Evolutionary conservation across 2,888 invertebrate species (phyloP).

Genomic region (Volucella zonaria): DNA sequence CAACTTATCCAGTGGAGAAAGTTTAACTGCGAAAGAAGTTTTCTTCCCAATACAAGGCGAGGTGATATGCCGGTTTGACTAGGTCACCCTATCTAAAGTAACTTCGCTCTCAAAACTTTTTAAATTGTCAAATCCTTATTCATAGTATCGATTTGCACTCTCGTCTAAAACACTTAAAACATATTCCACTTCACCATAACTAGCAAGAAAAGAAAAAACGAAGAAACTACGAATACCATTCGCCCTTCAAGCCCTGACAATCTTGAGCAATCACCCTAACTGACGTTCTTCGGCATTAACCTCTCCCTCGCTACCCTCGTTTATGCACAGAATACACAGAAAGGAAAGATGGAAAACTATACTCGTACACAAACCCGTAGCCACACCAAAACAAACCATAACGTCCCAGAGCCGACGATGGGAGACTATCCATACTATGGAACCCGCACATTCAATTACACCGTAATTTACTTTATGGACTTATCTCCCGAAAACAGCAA

Average conservation of each 20-base stretch:
- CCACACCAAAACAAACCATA: slow-evolving; percentile 71
- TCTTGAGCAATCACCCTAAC: slow-evolving; percentile 68
- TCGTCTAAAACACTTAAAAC: slow-evolving; percentile 30
- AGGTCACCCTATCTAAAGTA: too few relatives aligned
- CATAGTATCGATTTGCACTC: slow-evolving; percentile 27
- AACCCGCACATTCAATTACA: slow-evolving; percentile 81
- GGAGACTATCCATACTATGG: slow-evolving; percentile 59
- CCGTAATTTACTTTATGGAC: slow-evolving; percentile 81
- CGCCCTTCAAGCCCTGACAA: slow-evolving; percentile 67
- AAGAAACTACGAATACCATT: neutral
- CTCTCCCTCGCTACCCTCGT: neutral
- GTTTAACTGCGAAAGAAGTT: too few relatives aligned
- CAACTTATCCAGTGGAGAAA: too few relatives aligned
- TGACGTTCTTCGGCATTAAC: slow-evolving; percentile 58
- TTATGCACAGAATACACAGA: slow-evolving; percentile 8
- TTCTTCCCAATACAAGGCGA: too few relatives aligned
- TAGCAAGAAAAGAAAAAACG: neutral
- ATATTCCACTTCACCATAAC: neutral
- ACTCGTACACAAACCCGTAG: slow-evolving; percentile 40
- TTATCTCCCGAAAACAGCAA: slow-evolving; percentile 81
- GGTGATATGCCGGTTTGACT: too few relatives aligned
- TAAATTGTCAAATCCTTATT: slow-evolving; percentile 5
- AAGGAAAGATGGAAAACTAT: slow-evolving; percentile 60
- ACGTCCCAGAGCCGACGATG: slow-evolving; percentile 35
- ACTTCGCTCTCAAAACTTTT: neutral